Percentiles rank a stretch among this genome's conserved stretches.
These are phyloP conservation scores for Hylaea fasciaria DNA, from an alignment of 2,888 invertebrate species.

Conservation along the genomic window DNA sequence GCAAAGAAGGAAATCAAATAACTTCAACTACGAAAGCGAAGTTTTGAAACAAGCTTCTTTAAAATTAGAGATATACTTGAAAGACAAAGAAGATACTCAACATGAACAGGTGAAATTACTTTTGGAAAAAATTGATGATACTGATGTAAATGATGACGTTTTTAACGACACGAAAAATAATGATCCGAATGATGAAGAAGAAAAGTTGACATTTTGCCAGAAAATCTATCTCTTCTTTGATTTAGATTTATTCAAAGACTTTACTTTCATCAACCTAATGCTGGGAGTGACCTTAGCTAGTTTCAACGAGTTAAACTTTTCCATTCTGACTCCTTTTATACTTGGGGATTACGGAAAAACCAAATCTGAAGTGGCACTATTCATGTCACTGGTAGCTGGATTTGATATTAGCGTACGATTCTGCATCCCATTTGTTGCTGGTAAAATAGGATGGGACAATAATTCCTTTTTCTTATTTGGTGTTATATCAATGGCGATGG, in stretches of 20 bases:
- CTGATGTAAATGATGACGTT: slow-evolving; percentile 66
- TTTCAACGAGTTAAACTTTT: slow-evolving; percentile 90
- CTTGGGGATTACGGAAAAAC: slow-evolving; percentile 87
- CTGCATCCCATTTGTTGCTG: slow-evolving; percentile 88
- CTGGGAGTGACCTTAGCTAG: slow-evolving; percentile 89
- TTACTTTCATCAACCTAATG: slow-evolving; percentile 89
- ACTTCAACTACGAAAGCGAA: slow-evolving; percentile 86
- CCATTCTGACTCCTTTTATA: slow-evolving; percentile 89
- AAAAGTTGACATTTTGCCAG: slow-evolving; percentile 74
- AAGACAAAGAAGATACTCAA: slow-evolving; percentile 65
- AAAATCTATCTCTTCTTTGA: slow-evolving; percentile 88
- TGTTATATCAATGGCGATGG: slow-evolving; percentile 87
- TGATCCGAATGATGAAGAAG: slow-evolving; percentile 55
- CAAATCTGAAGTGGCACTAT: slow-evolving; percentile 86
- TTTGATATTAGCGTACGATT: slow-evolving; percentile 88
- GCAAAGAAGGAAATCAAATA: slow-evolving; percentile 78
- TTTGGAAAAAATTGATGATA: slow-evolving; percentile 56
- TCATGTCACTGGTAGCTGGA: slow-evolving; percentile 88
- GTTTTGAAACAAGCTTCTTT: slow-evolving; percentile 84
- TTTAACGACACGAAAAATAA: slow-evolving; percentile 54
- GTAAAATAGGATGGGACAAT: slow-evolving; percentile 89
- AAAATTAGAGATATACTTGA: slow-evolving; percentile 80
- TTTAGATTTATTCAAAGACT: slow-evolving; percentile 88
- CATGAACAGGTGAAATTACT: slow-evolving; percentile 65
- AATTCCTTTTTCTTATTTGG: slow-evolving; percentile 89